Conservation (phyloP, 2,888 invertebrate species). For the Tetramorium bicarinatum region DNA sequence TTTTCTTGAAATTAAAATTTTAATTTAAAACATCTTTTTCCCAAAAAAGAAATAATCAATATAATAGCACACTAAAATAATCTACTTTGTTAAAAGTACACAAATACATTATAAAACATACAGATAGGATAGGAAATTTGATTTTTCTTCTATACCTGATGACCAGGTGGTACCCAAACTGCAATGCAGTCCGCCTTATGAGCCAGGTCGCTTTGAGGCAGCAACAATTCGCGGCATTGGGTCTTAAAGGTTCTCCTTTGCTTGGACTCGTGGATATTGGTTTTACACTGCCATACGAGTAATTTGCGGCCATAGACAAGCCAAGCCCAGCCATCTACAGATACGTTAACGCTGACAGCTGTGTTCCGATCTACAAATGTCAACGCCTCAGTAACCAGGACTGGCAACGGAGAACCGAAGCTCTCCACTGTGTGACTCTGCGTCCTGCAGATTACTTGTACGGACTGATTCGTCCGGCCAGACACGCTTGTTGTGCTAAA, state of each 20-base stretch:
- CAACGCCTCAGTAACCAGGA: constrained; percentile 95
- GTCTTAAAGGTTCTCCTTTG: constrained; percentile 87
- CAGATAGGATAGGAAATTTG: not conserved
- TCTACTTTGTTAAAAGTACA: not conserved
- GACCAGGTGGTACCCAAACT: constrained; percentile 89
- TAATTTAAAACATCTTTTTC: not conserved
- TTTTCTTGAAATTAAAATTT: not conserved
- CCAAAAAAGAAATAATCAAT: not conserved
- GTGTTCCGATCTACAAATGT: constrained; percentile 91
- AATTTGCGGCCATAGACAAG: constrained; percentile 94
- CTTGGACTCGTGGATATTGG: constrained; percentile 83
- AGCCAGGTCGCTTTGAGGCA: constrained; percentile 97
- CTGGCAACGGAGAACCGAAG: constrained; percentile 94
- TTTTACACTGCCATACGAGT: constrained; percentile 94
- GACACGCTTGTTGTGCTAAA: constrained; percentile 87
- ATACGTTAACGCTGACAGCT: constrained; percentile 89
- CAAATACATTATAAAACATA: not conserved
- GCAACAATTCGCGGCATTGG: constrained; percentile 94
- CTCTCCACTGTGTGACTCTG: constrained; percentile 92
- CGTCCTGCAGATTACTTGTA: constrained; percentile 93
- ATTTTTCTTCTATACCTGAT: constrained; percentile 85
- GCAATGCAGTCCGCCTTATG: constrained; percentile 95
- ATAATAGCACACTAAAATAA: not conserved
- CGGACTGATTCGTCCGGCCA: constrained; percentile 89
- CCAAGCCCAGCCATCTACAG: constrained; percentile 93